phyloP scores from a whole-genome alignment of 2,113 vertebrate genomes.

The Panthera leo region DNA sequence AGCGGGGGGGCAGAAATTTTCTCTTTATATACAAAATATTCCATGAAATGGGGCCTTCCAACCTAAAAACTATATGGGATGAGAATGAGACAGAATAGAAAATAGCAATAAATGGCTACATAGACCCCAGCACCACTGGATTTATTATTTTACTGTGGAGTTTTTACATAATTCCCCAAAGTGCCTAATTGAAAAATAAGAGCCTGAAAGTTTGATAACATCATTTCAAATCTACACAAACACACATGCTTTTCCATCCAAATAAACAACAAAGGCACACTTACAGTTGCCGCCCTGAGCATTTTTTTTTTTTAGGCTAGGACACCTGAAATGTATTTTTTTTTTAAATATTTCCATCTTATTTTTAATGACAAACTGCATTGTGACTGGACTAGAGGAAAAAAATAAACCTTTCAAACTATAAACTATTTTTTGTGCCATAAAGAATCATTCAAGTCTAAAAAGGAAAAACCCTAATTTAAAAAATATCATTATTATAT shows the following conservation, averaged over 20 bases:
- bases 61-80: not conserved
- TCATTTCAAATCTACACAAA: constrained; percentile 64
- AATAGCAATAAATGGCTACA: not conserved
- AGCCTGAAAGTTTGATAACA: constrained; percentile 51
- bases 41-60: not conserved
- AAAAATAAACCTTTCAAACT: constrained; percentile 67
- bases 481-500: constrained; percentile 82
- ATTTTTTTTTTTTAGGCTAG: constrained; percentile 75
- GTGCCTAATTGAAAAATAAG: constrained; percentile 77
- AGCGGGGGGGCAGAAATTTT: not conserved
- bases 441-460: constrained; percentile 73
- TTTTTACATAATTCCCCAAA: constrained; percentile 75
- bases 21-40: not conserved
- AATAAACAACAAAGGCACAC: constrained; percentile 80
- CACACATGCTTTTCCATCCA: constrained; percentile 70
- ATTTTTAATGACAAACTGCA: constrained; percentile 75
- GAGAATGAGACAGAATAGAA: constrained; percentile 41
- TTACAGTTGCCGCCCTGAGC: constrained; percentile 76
- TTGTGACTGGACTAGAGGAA: constrained; percentile 69
- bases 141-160: constrained; percentile 52
- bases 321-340: constrained; percentile 77
- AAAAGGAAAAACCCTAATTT: constrained; percentile 82
- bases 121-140: not conserved
- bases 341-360: constrained; percentile 79
- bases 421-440: constrained; percentile 73